A percentile compares a stretch with the other conserved stretches of the same genome.
Conservation (phyloP, 2,888 invertebrate species). For the Coremacera marginata region DNA sequence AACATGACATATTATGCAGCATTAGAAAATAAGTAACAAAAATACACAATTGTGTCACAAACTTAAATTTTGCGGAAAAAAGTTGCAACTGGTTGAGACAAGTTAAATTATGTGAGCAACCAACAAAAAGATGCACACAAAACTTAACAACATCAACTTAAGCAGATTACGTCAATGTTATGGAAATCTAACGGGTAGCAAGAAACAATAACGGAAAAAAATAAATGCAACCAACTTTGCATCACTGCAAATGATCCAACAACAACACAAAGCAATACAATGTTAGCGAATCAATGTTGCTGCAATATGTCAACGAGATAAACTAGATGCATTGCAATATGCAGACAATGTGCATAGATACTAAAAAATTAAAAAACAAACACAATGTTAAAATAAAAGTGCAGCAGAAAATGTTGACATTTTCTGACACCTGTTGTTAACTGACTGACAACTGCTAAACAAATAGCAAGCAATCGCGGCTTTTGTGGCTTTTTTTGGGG, state of each 20-base stretch:
- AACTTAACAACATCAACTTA: neutral
- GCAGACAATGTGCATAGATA: neutral
- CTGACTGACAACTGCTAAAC: neutral
- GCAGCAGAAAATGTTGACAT: neutral
- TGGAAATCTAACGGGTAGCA: neutral
- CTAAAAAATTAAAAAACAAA: neutral
- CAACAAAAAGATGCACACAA: neutral
- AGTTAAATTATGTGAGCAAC: neutral
- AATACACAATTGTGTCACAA: no score
- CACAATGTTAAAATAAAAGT: no score
- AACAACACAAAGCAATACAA: neutral
- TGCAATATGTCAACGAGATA: neutral
- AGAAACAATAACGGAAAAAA: neutral
- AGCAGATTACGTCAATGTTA: no score
- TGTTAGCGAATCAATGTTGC: neutral
- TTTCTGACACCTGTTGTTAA: constrained; percentile 15
- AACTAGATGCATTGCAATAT: neutral
- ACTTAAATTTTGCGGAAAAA: no score
- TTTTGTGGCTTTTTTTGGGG: neutral
- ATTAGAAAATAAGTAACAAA: no score
- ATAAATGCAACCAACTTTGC: neutral
- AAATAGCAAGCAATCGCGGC: constrained; percentile 6
- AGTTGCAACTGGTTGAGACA: neutral
- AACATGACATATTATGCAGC: no score
- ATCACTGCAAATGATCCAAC: neutral